Evolutionary conservation across 2,113 vertebrate genomes (phyloP), one percentile per base, ranked within the genome.

Genomic region (Mus pahari): DNA sequence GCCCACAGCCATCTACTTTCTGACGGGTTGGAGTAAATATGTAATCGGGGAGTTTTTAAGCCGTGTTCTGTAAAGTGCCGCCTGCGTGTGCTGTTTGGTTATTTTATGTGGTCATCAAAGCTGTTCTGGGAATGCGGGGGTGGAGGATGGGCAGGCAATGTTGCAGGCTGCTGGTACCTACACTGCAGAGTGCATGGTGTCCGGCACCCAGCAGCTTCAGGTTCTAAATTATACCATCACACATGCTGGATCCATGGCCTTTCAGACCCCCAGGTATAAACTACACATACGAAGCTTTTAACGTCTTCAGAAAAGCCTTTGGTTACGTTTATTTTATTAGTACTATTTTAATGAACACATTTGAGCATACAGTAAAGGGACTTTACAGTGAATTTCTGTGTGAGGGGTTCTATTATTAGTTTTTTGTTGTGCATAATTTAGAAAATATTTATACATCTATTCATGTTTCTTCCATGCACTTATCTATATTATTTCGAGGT

Each of bases 31-130:
- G 70, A 96, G 97, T 94, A 98, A 97, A 98, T 97, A 96, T 94
- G 97, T 96, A 96, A 97, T 97, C 22, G 22, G 97, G 97, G 97
- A 97, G 95, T 97, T 96, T 97, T 97, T 97, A 97, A 97, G 83
- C 83, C 39, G 6, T 53, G 79, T 94, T 96, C 94, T 92, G 86
- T 94, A 95, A 96, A 94, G 94, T 74, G 87, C 97, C 0, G 39
- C 77, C 94, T 95, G 97, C 36, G 92, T 92, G 92, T 96, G 94
- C 90, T 97, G 92, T 89, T 97, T 73, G 96, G 73, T 92, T 92
- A 71, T 97, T 98, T 97, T 96, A 97, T 97, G 92, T 81, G 86
- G 92, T 95, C 96, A 94, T 97, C 97, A 96, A 96, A 97, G 74
- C 91, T 87, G 86, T 96, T 91, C 62, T 53, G 13, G 66, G 68